Percentiles rank a stretch among this genome's conserved stretches.
These are phyloP conservation scores for Macrosteles quadrilineatus DNA, from an alignment of 1,140 invertebrate species.

Conservation along the genomic window DNA sequence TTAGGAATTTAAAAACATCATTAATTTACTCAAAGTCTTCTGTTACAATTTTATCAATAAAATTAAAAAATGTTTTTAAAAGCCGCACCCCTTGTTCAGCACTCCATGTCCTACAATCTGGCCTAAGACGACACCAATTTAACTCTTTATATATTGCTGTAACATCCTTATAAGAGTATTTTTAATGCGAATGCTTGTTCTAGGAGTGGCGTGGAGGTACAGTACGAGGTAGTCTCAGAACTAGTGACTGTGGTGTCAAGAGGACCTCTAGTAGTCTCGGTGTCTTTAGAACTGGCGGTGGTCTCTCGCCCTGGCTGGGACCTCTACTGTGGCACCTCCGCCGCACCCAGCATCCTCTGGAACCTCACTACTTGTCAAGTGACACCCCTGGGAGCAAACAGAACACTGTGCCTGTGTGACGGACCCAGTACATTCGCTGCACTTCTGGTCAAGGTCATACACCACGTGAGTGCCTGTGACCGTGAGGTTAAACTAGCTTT, in stretches of 20 bases:
- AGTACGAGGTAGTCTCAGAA: constrained; percentile 65
- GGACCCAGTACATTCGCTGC: constrained; percentile 33
- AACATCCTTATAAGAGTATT: too few species aligned
- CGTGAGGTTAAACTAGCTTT: neutral
- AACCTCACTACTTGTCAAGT: constrained; percentile 31
- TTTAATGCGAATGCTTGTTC: too few species aligned
- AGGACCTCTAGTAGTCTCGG: constrained; percentile 26
- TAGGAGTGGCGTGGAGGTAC: constrained; percentile 57
- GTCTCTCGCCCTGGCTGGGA: constrained; percentile 33
- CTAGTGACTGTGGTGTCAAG: constrained; percentile 28
- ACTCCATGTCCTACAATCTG: too few species aligned
- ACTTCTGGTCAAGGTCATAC: constrained; percentile 28
- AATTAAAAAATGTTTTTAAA: too few species aligned
- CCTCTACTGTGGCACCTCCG: constrained; percentile 25
- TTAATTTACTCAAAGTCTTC: too few species aligned
- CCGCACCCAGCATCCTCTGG: constrained; percentile 28
- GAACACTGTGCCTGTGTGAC: constrained; percentile 33
- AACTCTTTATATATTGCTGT: too few species aligned
- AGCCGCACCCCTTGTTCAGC: too few species aligned
- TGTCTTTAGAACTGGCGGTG: constrained; percentile 12
- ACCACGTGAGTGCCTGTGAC: neutral
- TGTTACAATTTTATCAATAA: too few species aligned
- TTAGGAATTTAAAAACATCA: too few species aligned
- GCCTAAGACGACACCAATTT: too few species aligned
- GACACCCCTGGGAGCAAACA: constrained; percentile 4